Base-by-base conservation (phyloP, 2,888 invertebrate genomes). In the Himalopsyche tibetana region DNA sequence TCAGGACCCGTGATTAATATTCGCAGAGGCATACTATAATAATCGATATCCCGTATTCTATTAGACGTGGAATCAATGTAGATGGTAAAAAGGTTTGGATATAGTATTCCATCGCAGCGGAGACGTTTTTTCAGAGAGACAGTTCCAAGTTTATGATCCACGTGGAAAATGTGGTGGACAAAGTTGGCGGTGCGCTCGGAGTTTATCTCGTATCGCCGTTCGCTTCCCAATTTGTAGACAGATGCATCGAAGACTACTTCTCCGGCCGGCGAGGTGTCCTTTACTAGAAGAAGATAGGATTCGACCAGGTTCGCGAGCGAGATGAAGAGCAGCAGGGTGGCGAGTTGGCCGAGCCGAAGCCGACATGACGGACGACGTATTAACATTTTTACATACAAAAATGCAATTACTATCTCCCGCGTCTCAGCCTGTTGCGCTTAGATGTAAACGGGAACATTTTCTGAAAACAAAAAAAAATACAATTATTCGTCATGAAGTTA, bases 41-140 rank as follows among this genome's bases (percentile, higher is more conserved):
- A 97, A 90, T 97, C 96, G 88, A 97, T 96, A 89, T 96, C 96
- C 82, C 96, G 94, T 88, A 96, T 93, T 84, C 96, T 93, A 89
- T 96, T 96, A 88, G 97, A 96, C 83, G 96, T 96, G 55, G 97
- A 97, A 91, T 98, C 97, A 87, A 98, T 95, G 91, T 97, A 96
- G 90, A 97, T 95, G 5, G 97, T 97, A 91, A 98, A 97, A 85
- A 97, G 94, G 90, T 96, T 96, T 0, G 97, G 97, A 90, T 97
- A 97, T 89, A 95, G 95, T 55, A 96, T 93, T 88, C 97, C 97
- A 90, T 97, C 96, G 91, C 97, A 97, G 90, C 95, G 94, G 17
- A 97, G 92, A 84, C 94, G 94, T 90, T 95, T 95, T 89, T 95
- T 94, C 56, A 97, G 92, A n/a, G 94, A 94, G 85, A 97, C 96